These are phyloP conservation scores for Anisognathus igniventris DNA, from an alignment of 2,797 vertebrate genomes.

Conservation along the genomic window DNA sequence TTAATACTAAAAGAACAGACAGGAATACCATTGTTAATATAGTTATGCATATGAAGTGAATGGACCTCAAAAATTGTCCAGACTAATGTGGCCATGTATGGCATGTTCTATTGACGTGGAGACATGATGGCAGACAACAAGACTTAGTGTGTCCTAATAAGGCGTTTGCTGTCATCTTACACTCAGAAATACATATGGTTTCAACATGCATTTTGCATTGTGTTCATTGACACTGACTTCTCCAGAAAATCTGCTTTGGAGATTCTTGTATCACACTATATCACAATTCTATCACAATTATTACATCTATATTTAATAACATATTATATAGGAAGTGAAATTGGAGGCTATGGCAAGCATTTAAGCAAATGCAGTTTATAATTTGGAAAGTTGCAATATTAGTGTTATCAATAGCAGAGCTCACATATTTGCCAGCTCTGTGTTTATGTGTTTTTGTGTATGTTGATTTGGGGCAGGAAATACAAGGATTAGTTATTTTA, in stretches of 20 bases:
- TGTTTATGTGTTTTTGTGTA: neutral
- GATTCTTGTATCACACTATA: neutral
- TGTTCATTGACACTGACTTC: neutral
- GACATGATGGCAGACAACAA: neutral
- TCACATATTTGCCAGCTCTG: neutral
- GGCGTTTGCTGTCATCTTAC: neutral
- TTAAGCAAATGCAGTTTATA: neutral
- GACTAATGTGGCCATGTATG: neutral
- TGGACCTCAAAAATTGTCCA: neutral
- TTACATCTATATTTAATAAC: neutral
- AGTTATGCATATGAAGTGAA: neutral
- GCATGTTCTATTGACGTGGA: neutral
- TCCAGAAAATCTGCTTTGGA: neutral
- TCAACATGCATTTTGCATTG: neutral
- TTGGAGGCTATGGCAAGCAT: neutral
- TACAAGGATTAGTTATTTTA: neutral
- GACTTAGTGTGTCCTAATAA: neutral
- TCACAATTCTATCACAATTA: neutral
- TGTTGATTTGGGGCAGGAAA: neutral
- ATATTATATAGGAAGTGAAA: neutral
- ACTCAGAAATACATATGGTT: neutral
- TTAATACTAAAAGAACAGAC: neutral
- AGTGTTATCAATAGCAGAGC: neutral
- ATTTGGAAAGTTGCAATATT: neutral
- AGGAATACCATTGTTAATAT: neutral